Evolutionary conservation across 2,888 invertebrate species (phyloP), one percentile per base, ranked within the genome.

Genomic region (Lissonota sp.): DNA sequence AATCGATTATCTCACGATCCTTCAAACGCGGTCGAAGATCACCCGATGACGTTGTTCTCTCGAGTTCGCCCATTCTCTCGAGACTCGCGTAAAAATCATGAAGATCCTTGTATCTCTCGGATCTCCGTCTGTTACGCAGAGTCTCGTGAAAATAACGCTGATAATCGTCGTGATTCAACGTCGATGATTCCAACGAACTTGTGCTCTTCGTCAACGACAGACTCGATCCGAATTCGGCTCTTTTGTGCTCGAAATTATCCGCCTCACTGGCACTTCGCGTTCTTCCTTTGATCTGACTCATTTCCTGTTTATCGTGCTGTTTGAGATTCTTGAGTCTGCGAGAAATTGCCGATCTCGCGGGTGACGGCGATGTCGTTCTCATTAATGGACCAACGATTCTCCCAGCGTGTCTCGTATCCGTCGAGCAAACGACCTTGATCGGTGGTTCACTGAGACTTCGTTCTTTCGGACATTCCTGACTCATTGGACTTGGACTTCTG

Each of bases 71-170:
- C 64, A 98, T 96, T 86, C 97, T 94, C 92, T 98, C 98, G 80
- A 98, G 93, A 84, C 96, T 97, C 44, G 95, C 94, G 90, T 98
- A 98, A 91, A 98, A 97, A 74, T 96, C 95, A 89, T 97, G 97
- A 0, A 98, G 93, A 86, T 98, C 97, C 66, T 96, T 95, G 92
- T 98, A 98, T 80, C 96, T 94, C 76, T 96, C 96, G 0, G 97
- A 97, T 91, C 95, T 95, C 69, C 94, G 94, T 84, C 95, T 95
- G 2, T 95, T 94, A 75, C 95, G 94, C 87, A 95, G 92, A 87
- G 96, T 93, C 84, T 96, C 96, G 42, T 94, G 92, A 60, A 96
- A 93, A 87, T 96, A 96, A 82, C 94, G 95, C 84, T 95, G 95
- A 88, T 96, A 96, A 83, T 96, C 95, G 16, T 94, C 94, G 86